phyloP scores from a whole-genome alignment of 2,797 vertebrate species.

The Anguilla pacifica region DNA sequence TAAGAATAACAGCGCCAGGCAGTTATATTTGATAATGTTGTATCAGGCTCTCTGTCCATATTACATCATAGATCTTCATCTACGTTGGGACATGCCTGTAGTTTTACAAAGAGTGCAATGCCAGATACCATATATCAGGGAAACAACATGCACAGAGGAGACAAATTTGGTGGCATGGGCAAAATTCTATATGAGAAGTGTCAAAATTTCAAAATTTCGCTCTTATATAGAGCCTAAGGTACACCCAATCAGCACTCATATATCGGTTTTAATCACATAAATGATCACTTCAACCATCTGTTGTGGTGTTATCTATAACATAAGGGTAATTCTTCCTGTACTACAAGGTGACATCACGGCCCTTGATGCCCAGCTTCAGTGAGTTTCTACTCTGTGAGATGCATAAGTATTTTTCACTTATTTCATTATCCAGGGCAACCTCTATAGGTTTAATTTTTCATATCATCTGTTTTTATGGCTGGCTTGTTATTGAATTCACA shows the following conservation, averaged over 20 bases:
- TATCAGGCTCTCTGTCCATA: background rate
- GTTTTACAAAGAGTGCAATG: background rate
- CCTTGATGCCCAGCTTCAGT: background rate
- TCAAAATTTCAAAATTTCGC: background rate
- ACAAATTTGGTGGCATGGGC: background rate
- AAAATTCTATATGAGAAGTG: background rate
- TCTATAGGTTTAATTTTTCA: background rate
- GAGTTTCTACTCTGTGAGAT: background rate
- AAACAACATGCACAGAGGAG: background rate
- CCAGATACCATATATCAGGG: background rate
- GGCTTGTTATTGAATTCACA: background rate
- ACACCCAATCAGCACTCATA: background rate
- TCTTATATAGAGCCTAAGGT: background rate
- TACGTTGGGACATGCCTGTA: background rate
- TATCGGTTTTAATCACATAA: background rate
- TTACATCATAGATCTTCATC: background rate
- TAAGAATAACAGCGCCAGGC: background rate
- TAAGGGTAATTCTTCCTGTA: background rate
- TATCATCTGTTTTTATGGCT: conserved; percentile 1
- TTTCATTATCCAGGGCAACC: background rate
- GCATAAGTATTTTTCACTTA: background rate
- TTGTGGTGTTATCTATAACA: background rate
- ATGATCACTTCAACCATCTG: background rate
- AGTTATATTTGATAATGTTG: background rate
- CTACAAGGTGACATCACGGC: background rate